Percentiles rank a stretch among this genome's conserved stretches.
These are phyloP conservation scores for Threskiornis aethiopicus DNA, from an alignment of 2,797 vertebrate species.

Conservation along the genomic window DNA sequence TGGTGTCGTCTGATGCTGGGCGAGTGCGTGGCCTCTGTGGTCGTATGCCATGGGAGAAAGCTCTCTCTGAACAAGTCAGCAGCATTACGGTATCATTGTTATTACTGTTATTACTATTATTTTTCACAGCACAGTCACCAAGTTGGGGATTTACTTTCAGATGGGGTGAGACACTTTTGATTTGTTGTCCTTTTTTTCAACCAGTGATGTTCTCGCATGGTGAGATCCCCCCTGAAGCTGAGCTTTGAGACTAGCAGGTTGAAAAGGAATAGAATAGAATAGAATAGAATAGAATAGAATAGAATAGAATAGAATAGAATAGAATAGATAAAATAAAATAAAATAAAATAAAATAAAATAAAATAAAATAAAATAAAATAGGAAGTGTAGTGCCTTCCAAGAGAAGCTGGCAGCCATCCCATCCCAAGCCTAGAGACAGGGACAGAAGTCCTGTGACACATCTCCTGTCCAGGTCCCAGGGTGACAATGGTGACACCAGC, in stretches of 20 bases:
- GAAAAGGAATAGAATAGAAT: background rate
- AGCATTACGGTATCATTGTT: background rate
- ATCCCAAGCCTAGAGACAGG: background rate
- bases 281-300: accelerated
- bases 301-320: accelerated
- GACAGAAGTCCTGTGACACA: accelerated
- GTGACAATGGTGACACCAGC: background rate
- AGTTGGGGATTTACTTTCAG: background rate
- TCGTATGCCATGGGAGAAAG: accelerated
- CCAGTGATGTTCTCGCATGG: accelerated
- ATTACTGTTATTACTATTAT: background rate
- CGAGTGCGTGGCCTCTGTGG: accelerated
- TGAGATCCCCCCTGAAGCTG: background rate
- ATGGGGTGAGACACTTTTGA: background rate
- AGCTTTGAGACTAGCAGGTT: background rate
- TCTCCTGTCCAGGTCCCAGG: accelerated
- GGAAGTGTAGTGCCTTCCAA: background rate
- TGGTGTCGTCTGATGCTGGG: background rate
- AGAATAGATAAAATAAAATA: too few relatives aligned
- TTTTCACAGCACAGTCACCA: background rate
- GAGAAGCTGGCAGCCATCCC: background rate
- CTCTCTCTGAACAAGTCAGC: background rate
- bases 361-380: too few relatives aligned
- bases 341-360: too few relatives aligned
- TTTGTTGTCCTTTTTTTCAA: background rate